Evolutionary conservation across 2,888 invertebrate species (phyloP).

Genomic region (Tinea pellionella): DNA sequence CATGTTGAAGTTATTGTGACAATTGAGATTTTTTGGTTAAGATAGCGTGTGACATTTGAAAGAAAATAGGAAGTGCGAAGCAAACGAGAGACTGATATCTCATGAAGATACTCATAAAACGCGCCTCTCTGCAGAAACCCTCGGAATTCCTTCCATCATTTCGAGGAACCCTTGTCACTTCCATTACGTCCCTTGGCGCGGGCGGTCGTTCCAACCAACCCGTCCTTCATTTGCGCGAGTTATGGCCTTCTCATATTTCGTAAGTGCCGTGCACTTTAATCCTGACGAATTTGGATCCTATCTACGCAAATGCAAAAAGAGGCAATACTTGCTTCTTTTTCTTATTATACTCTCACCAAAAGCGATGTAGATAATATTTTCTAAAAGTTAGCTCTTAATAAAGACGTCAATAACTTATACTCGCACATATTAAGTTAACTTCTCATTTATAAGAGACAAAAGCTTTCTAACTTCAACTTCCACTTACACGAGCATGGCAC

Average conservation of each 20-base stretch:
- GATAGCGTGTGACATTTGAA: constrained; percentile 7
- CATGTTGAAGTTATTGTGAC: not conserved
- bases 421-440: not conserved
- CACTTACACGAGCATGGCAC: constrained; percentile 36
- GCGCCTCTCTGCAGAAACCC: constrained; percentile 41
- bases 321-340: not conserved
- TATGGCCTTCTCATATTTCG: constrained; percentile 56
- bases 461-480: constrained; percentile 35
- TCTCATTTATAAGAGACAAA: constrained; percentile 21
- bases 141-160: constrained; percentile 59
- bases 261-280: constrained; percentile 44
- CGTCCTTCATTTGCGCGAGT: constrained; percentile 58
- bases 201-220: constrained; percentile 42
- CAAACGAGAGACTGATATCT: constrained; percentile 43
- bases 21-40: constrained; percentile 8
- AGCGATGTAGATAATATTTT: not conserved
- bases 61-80: constrained; percentile 13
- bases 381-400: not conserved
- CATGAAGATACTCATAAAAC: constrained; percentile 44
- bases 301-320: constrained; percentile 14
- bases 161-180: constrained; percentile 62
- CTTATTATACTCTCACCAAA: not conserved
- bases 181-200: constrained; percentile 52
- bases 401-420: not conserved
- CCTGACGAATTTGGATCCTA: constrained; percentile 25